Percentiles rank a stretch among this genome's conserved stretches.
phyloP scores from a whole-genome alignment of 2,888 invertebrate genomes.

The Habroteleia sp. region DNA sequence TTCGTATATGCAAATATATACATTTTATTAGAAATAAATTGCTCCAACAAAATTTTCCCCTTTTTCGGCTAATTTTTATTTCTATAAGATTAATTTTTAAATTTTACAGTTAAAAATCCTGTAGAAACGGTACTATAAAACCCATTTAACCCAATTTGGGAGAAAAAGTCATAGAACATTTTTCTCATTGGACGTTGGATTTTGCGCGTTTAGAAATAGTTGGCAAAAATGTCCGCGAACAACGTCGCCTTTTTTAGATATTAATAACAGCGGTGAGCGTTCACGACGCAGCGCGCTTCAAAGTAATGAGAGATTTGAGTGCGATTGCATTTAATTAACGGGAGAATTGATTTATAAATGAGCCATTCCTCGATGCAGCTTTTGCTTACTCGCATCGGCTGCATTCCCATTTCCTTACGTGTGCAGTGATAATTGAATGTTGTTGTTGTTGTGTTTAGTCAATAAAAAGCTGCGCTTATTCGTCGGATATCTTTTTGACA shows the following conservation, averaged over 20 bases:
- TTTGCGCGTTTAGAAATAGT: background rate
- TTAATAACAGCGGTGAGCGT: conserved; percentile 17
- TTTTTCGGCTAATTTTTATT: no score
- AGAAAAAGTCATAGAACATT: no score
- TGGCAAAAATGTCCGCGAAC: conserved; percentile 3
- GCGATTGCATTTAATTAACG: conserved; percentile 46
- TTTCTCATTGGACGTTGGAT: no score
- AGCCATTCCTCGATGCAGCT: conserved; percentile 7
- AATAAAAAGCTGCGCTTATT: no score
- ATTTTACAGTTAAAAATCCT: no score
- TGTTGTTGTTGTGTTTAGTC: conserved; percentile 16
- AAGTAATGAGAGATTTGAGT: conserved; percentile 38
- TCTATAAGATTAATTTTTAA: no score
- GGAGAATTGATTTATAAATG: conserved; percentile 43
- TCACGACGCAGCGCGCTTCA: conserved; percentile 12
- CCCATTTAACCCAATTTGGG: no score
- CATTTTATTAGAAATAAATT: no score
- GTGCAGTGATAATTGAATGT: conserved; percentile 32
- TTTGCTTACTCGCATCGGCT: conserved; percentile 14
- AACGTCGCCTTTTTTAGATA: conserved; percentile 6
- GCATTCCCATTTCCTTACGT: conserved; percentile 29
- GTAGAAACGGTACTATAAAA: no score
- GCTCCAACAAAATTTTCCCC: no score
- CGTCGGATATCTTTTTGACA: no score
- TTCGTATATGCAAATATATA: no score